Evolutionary conservation across 2,797 vertebrate genomes (phyloP), one percentile per base, ranked within the genome.

Genomic region (Podarcis lilfordi): DNA sequence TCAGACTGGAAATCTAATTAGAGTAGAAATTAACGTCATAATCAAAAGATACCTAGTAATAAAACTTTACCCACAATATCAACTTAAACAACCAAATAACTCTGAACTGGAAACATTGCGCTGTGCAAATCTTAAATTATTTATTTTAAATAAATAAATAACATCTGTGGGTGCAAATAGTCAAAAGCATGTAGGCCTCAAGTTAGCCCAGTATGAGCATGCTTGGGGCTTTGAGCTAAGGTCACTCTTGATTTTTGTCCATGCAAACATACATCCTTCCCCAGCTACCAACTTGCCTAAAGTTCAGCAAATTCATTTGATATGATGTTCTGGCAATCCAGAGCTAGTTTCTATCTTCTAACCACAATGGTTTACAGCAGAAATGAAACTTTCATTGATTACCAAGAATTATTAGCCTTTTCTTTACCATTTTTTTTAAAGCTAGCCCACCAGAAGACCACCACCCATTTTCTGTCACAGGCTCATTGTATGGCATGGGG

Each of bases 1-100:
- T 99, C 99, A 4, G 99, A 99, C 96, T 98, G 99, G 97, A 99
- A 99, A 98, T 99, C 99, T 99, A 93, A 94, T 93, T 90, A 37
- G 55, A 92, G 82, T 80, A 71, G 85, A 91, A 91, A 94, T 74
- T 17, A 90, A 93, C 89, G 92, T 0, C 89, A 89, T 17, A 86
- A 92, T 88, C 78, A 86, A 89, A 55, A 72, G 66, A 75, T 81
- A 40, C 27, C 80, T 64, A 32, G 21, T 29, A 76, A 87, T 74
- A 89, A 55, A 85, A 32, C 71, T 19, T 78, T 87, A 90, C 68
- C 86, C 84, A 80, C 45, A 89, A 88, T 78, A 35, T 25, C 88
- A 7, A 27, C 45, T 81, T 50, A 95, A 84, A 76, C 88, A 9
- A 87, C 5, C 59, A 87, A 68, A 29, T 59, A 80, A 89, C 69